These are phyloP conservation scores for Kryptolebias ocellatus DNA, from an alignment of 2,797 vertebrate species.

Conservation along the genomic window DNA sequence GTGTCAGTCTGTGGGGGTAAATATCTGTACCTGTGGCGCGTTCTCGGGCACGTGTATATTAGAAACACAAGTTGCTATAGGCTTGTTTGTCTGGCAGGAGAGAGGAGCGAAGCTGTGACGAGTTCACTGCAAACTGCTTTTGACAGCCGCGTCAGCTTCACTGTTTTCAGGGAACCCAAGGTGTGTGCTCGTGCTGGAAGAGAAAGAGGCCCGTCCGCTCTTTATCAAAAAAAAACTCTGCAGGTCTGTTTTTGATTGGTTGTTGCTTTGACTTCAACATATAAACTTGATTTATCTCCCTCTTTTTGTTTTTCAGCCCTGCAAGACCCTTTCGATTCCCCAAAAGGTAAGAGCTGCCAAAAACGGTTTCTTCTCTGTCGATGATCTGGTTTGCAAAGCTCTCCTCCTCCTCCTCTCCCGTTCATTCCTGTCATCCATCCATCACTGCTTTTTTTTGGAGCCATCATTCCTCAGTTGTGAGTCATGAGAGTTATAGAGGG, in stretches of 20 bases:
- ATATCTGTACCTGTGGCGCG: neutral
- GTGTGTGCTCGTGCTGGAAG: constrained; percentile 22
- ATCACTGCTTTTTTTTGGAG: constrained; percentile 53
- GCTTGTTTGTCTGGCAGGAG: constrained; percentile 27
- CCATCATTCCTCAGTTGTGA: constrained; percentile 73
- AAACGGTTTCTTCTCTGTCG: constrained; percentile 33
- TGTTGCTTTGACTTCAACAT: constrained; percentile 64
- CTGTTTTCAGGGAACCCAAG: constrained; percentile 24
- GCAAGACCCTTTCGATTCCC: constrained; percentile 91
- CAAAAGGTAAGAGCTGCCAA: constrained; percentile 90
- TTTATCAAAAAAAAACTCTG: constrained; percentile 20
- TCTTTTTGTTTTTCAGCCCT: constrained; percentile 84
- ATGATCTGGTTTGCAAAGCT: constrained; percentile 42
- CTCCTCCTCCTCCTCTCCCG: constrained; percentile 19
- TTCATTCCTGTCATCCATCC: constrained; percentile 58
- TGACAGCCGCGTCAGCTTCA: constrained; percentile 41
- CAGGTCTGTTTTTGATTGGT: constrained; percentile 51
- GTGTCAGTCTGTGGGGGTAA: neutral
- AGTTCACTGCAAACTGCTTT: constrained; percentile 31
- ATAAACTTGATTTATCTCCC: constrained; percentile 64
- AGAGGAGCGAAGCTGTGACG: constrained; percentile 3
- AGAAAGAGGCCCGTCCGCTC: constrained; percentile 40
- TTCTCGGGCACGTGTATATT: neutral
- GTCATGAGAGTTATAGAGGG: constrained; percentile 59
- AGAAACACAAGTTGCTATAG: neutral